Evolutionary conservation across 2,888 invertebrate species (phyloP).

Genomic region (Drosophila robusta): DNA sequence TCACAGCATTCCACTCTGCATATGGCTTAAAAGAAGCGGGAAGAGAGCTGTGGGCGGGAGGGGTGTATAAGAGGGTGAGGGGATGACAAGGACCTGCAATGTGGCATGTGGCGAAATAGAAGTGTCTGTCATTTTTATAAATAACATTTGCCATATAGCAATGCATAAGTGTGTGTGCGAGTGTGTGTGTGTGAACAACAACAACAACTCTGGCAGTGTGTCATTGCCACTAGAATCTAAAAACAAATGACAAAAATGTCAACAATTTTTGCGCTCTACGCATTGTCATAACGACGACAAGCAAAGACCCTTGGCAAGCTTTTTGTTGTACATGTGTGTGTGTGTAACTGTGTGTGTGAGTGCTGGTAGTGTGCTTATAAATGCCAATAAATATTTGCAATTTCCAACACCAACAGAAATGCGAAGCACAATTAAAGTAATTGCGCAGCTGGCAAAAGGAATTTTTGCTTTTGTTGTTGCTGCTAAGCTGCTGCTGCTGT

Average conservation of each 20-base stretch:
- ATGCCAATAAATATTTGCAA: slow-evolving; percentile 67
- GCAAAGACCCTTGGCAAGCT: slow-evolving; percentile 37
- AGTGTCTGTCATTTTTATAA: slow-evolving; percentile 80
- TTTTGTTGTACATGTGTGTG: slow-evolving; percentile 27
- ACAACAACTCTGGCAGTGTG: slow-evolving; percentile 56
- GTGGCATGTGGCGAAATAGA: slow-evolving; percentile 74
- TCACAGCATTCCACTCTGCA: slow-evolving; percentile 70
- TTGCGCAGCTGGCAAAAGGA: slow-evolving; percentile 62
- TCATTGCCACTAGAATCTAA: slow-evolving; percentile 78
- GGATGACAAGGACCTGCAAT: slow-evolving; percentile 52
- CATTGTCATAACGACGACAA: slow-evolving; percentile 68
- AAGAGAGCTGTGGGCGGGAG: not conserved
- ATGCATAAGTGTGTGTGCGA: slow-evolving; percentile 5
- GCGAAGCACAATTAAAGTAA: slow-evolving; percentile 69
- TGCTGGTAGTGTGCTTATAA: slow-evolving; percentile 41
- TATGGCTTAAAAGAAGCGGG: slow-evolving; percentile 21
- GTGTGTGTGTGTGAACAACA: slow-evolving; percentile 33
- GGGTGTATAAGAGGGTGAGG: slow-evolving; percentile 2
- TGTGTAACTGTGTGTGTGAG: not conserved
- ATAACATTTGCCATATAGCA: slow-evolving; percentile 64
- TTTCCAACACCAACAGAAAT: slow-evolving; percentile 56
- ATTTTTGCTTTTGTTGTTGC: slow-evolving; percentile 29
- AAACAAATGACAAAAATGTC: slow-evolving; percentile 77
- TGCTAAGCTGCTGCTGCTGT: not conserved
- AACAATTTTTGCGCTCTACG: slow-evolving; percentile 67